A percentile compares a stretch with the other conserved stretches of the same genome.
Evolutionary conservation across 2,888 invertebrate species (phyloP).

Genomic region (Melikaiella ostensackeni): DNA sequence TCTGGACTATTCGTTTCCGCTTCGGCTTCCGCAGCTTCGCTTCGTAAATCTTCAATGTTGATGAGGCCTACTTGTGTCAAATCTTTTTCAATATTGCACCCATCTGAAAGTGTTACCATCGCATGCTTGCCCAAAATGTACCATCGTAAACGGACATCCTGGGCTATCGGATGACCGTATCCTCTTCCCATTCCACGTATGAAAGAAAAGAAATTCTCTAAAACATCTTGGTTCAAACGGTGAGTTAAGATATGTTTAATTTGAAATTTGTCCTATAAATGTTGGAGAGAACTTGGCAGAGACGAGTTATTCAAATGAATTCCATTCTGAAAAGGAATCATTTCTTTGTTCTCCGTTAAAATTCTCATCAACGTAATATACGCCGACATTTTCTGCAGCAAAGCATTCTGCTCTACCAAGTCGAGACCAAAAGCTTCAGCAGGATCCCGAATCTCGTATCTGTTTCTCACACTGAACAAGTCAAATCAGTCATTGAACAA

Average conservation of each 20-base stretch:
- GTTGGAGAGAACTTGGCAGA: background rate
- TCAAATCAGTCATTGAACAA: slow-evolving; percentile 18
- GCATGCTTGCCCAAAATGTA: slow-evolving; percentile 62
- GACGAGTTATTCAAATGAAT: background rate
- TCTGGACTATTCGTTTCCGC: no score
- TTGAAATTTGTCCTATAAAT: background rate
- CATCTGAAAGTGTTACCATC: slow-evolving; percentile 53
- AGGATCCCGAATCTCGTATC: background rate
- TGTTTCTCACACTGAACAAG: background rate
- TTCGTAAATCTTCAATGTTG: no score
- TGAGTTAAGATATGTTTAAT: slow-evolving; percentile 40
- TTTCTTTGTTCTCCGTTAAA: background rate
- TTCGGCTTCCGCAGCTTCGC: no score
- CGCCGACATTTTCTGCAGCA: background rate
- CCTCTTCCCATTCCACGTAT: slow-evolving; percentile 60
- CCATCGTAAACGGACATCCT: slow-evolving; percentile 58
- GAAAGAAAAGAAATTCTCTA: slow-evolving; percentile 63
- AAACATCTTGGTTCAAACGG: slow-evolving; percentile 50
- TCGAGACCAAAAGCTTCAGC: background rate
- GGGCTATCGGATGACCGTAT: slow-evolving; percentile 60
- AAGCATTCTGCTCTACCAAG: background rate
- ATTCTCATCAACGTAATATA: background rate
- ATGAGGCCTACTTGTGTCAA: no score
- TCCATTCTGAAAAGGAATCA: background rate
- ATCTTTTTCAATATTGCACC: slow-evolving; percentile 44